These are phyloP conservation scores for Monomorium pharaonis DNA, from an alignment of 1,140 invertebrate genomes.

Conservation along the genomic window DNA sequence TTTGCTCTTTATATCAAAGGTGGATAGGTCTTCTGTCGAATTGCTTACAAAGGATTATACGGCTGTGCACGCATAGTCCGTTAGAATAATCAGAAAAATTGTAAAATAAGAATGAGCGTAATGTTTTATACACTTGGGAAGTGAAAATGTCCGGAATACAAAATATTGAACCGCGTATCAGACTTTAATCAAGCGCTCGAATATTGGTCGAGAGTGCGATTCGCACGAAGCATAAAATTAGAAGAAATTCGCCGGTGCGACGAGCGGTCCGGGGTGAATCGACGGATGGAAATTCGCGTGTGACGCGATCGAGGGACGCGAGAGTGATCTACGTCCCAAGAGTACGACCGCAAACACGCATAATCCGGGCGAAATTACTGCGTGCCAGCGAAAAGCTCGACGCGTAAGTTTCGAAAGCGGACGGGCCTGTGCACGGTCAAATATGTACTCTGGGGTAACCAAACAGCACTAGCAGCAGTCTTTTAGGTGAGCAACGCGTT, in stretches of 20 bases:
- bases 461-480: slow-evolving; percentile 58
- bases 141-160: not conserved
- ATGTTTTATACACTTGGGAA: not conserved
- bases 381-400: slow-evolving; percentile 48
- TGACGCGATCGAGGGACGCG: not conserved
- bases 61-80: not conserved
- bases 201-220: slow-evolving; percentile 17
- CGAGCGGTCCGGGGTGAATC: not conserved
- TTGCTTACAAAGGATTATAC: not conserved
- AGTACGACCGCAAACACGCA: slow-evolving; percentile 63
- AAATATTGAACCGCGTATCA: slow-evolving; percentile 39
- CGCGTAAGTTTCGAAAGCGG: slow-evolving; percentile 64
- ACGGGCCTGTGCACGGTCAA: slow-evolving; percentile 18
- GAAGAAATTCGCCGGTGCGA: not conserved
- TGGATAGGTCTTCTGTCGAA: not conserved
- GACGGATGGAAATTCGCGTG: not conserved
- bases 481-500: slow-evolving; percentile 40
- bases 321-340: not conserved
- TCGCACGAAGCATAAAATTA: slow-evolving; percentile 7
- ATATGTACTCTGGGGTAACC: slow-evolving; percentile 58
- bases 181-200: slow-evolving; percentile 29
- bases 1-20: not conserved
- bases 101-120: slow-evolving; percentile 6
- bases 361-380: slow-evolving; percentile 63
- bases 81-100: not conserved